Conservation (phyloP, 2,888 invertebrate species). For the Onthophagus sagittarius region DNA sequence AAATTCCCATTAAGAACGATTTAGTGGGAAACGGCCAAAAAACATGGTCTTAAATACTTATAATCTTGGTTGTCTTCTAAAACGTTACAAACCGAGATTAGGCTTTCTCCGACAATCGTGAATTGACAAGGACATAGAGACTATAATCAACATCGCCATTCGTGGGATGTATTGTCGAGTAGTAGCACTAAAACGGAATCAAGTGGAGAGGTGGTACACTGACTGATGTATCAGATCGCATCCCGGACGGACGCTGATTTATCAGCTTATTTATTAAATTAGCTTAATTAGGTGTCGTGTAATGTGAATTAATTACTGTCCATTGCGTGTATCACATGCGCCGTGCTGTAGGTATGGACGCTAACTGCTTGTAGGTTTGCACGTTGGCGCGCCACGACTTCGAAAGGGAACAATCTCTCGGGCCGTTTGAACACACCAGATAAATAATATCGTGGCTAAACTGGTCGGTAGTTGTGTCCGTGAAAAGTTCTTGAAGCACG, state of each 20-base stretch:
- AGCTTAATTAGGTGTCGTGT: conserved; percentile 44
- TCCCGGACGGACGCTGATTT: conserved; percentile 29
- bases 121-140: too few relatives aligned
- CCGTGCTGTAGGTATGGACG: conserved; percentile 37
- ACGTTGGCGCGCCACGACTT: conserved; percentile 26
- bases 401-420: conserved; percentile 26
- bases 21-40: not conserved
- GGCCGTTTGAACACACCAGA: not conserved
- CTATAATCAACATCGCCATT: too few relatives aligned
- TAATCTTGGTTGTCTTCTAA: not conserved
- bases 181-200: not conserved
- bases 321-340: conserved; percentile 41
- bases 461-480: not conserved
- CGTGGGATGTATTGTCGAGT: not conserved
- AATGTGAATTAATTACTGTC: conserved; percentile 43
- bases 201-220: conserved; percentile 16
- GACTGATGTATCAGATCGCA: conserved; percentile 27
- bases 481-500: not conserved
- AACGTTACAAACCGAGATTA: too few relatives aligned
- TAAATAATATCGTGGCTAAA: not conserved
- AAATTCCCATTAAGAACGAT: not conserved
- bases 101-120: too few relatives aligned
- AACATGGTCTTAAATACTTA: too few relatives aligned
- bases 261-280: conserved; percentile 40
- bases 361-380: conserved; percentile 36